A percentile compares a stretch with the other conserved stretches of the same genome.
These are phyloP conservation scores for Cottus gobio DNA, from an alignment of 2,113 vertebrate genomes.

Conservation along the genomic window DNA sequence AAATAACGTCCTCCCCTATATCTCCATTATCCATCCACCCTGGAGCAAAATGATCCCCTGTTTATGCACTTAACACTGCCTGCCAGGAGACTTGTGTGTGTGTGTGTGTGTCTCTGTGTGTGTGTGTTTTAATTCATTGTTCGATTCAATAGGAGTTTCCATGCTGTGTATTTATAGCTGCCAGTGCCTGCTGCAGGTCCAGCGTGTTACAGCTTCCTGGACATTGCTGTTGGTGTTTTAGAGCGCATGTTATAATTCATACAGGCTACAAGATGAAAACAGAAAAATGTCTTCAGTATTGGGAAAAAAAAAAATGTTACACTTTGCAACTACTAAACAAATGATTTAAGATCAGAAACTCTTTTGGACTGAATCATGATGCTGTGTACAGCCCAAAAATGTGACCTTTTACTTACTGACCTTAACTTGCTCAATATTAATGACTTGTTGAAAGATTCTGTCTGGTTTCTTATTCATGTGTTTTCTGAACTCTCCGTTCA, in stretches of 20 bases:
- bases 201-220: conserved; percentile 36
- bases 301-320: neutral
- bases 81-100: conserved; percentile 49
- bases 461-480: conserved; percentile 47
- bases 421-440: conserved; percentile 32
- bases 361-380: neutral
- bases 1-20: conserved; percentile 47
- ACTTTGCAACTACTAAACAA: neutral
- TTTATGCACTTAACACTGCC: conserved; percentile 63
- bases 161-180: conserved; percentile 61
- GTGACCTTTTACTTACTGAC: conserved; percentile 24
- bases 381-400: neutral
- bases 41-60: conserved; percentile 53
- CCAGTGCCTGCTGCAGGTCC: conserved; percentile 37
- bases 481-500: conserved; percentile 53
- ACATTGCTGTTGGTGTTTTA: conserved; percentile 26
- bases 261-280: neutral
- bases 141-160: conserved; percentile 65
- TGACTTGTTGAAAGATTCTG: conserved; percentile 46
- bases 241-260: neutral
- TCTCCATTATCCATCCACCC: conserved; percentile 57
- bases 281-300: neutral
- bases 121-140: conserved; percentile 57
- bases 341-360: neutral
- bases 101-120: conserved; percentile 11